These are phyloP conservation scores for Drosophila arizonae DNA, from an alignment of 1,140 invertebrate genomes.

Conservation along the genomic window DNA sequence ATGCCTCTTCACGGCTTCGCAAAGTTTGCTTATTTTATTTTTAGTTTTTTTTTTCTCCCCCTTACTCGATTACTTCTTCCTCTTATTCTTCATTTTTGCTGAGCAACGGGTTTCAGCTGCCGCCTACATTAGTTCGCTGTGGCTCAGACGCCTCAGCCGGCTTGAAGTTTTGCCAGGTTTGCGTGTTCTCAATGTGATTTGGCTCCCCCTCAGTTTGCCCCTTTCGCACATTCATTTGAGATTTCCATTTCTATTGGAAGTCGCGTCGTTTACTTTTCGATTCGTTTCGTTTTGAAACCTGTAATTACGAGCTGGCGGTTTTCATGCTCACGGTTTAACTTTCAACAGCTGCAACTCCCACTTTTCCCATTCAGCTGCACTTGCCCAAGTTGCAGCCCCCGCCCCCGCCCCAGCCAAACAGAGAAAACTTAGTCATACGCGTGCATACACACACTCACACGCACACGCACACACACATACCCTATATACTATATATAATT, in stretches of 20 bases:
- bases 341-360: constrained; percentile 64
- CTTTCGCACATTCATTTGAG: constrained; percentile 3
- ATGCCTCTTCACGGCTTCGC: constrained; percentile 45
- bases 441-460: constrained; percentile 1
- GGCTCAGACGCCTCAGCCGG: constrained; percentile 63
- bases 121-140: neutral
- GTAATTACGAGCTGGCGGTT: constrained; percentile 67
- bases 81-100: constrained; percentile 17
- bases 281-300: constrained; percentile 65
- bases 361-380: neutral
- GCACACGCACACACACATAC: neutral
- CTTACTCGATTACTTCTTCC: neutral
- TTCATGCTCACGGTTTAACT: constrained; percentile 69
- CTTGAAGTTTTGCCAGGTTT: constrained; percentile 59
- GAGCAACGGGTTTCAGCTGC: constrained; percentile 3
- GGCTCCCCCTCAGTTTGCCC: neutral
- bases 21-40: constrained; percentile 50
- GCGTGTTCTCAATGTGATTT: constrained; percentile 19
- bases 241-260: constrained; percentile 47
- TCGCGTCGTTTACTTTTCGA: constrained; percentile 68
- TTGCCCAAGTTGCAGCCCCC: neutral
- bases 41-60: neutral
- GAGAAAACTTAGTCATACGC: constrained; percentile 19
- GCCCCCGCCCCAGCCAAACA: neutral
- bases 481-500: constrained; percentile 47